Percentiles rank a stretch among this genome's conserved stretches.
phyloP scores from a whole-genome alignment of 2,797 vertebrate genomes.

The Alca torda region DNA sequence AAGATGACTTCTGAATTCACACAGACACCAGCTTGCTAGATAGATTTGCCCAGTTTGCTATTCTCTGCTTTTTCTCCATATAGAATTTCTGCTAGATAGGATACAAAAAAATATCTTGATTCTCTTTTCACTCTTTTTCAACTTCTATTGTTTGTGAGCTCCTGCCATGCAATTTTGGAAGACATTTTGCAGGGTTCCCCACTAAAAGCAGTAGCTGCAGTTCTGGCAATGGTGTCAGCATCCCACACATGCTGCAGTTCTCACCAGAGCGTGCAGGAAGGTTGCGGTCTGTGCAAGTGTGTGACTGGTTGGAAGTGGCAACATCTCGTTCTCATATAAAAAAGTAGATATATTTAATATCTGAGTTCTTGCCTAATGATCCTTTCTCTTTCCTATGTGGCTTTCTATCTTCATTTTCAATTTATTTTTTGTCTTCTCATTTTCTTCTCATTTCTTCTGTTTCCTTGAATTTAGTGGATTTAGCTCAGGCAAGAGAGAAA shows the following conservation, averaged over 20 bases:
- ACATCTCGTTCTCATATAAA: neutral
- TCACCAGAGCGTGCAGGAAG: neutral
- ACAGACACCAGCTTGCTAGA: neutral
- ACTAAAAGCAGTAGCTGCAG: neutral
- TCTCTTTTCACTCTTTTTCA: neutral
- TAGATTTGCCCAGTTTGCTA: neutral
- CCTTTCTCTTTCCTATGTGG: neutral
- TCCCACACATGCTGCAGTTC: rapidly evolving
- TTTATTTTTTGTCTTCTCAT: neutral
- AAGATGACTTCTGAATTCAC: neutral
- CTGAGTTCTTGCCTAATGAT: neutral
- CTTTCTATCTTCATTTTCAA: neutral
- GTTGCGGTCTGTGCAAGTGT: neutral
- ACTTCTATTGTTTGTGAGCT: neutral
- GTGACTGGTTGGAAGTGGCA: neutral
- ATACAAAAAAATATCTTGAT: neutral
- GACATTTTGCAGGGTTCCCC: neutral
- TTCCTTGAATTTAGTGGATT: neutral
- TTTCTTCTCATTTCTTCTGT: neutral
- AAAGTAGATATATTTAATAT: neutral
- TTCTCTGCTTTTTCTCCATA: neutral
- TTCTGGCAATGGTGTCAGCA: rapidly evolving
- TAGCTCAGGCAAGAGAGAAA: neutral
- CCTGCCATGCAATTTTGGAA: neutral
- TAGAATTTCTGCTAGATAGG: neutral